phyloP scores from a whole-genome alignment of 1,140 invertebrate genomes.

The Zaprionus kolodkinae region DNA sequence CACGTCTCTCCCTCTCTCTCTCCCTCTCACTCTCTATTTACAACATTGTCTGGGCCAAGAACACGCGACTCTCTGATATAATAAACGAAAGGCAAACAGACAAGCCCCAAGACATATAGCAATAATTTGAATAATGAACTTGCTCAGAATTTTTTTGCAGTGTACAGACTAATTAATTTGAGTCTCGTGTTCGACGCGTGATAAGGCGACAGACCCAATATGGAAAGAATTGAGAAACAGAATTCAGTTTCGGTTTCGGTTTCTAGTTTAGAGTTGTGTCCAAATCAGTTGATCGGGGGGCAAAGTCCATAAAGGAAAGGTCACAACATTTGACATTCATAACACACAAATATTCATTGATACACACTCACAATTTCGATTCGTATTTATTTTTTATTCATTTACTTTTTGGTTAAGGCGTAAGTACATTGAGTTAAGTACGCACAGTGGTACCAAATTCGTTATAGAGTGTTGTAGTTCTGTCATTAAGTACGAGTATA shows the following conservation, averaged over 20 bases:
- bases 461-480: constrained; percentile 23
- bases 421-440: constrained; percentile 37
- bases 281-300: not conserved
- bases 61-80: constrained; percentile 21
- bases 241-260: not conserved
- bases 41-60: constrained; percentile 21
- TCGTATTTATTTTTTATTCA: constrained; percentile 9
- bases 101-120: not conserved
- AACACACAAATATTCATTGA: too few relatives aligned
- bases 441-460: constrained; percentile 28
- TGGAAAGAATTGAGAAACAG: not conserved
- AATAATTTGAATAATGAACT: too few relatives aligned
- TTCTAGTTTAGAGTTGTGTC: not conserved
- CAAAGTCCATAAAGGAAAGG: not conserved
- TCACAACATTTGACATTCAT: not conserved
- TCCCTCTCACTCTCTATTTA: not conserved
- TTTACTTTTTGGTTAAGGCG: constrained; percentile 31
- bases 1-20: not conserved
- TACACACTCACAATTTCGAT: not conserved
- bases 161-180: constrained; percentile 6
- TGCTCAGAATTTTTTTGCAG: constrained; percentile 23
- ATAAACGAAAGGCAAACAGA: constrained; percentile 27
- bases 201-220: constrained; percentile 17
- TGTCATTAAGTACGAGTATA: constrained; percentile 30
- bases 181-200: constrained; percentile 24